Evolutionary conservation across 1,140 invertebrate genomes (phyloP).

Genomic region (Olivierus martensii): DNA sequence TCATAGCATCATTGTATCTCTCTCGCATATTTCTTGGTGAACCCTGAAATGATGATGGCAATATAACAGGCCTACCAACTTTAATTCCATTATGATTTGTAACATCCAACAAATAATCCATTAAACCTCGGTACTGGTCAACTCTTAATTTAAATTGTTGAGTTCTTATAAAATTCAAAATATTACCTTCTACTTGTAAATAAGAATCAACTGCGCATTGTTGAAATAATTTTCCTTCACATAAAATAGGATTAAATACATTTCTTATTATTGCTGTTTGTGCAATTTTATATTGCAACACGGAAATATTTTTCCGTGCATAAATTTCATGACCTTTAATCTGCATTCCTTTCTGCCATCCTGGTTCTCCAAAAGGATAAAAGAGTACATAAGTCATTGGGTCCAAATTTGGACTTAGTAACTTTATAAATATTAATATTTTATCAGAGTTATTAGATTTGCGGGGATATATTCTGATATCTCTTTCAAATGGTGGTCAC

Average conservation of each 20-base stretch:
- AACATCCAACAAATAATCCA: constrained; percentile 1
- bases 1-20: constrained; percentile 26
- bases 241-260: constrained; percentile 21
- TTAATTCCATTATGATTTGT: background rate
- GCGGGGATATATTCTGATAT: too few species aligned
- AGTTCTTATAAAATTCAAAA: constrained; percentile 4
- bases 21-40: constrained; percentile 11
- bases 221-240: constrained; percentile 19
- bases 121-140: constrained; percentile 12
- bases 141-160: constrained; percentile 13
- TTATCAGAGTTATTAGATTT: too few species aligned
- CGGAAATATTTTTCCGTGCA: constrained; percentile 1
- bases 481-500: too few species aligned
- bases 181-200: constrained; percentile 9
- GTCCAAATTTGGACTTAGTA: constrained; percentile 3
- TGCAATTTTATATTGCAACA: constrained; percentile 1
- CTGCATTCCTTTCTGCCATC: constrained; percentile 11
- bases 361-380: constrained; percentile 17
- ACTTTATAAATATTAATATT: too few species aligned
- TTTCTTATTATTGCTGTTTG: background rate
- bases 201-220: constrained; percentile 19
- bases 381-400: constrained; percentile 19
- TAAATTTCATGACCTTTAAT: too few species aligned
- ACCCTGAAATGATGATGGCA: constrained; percentile 15
- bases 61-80: constrained; percentile 1